These are phyloP conservation scores for Sipha flava DNA, from an alignment of 1,140 invertebrate genomes.

Conservation along the genomic window DNA sequence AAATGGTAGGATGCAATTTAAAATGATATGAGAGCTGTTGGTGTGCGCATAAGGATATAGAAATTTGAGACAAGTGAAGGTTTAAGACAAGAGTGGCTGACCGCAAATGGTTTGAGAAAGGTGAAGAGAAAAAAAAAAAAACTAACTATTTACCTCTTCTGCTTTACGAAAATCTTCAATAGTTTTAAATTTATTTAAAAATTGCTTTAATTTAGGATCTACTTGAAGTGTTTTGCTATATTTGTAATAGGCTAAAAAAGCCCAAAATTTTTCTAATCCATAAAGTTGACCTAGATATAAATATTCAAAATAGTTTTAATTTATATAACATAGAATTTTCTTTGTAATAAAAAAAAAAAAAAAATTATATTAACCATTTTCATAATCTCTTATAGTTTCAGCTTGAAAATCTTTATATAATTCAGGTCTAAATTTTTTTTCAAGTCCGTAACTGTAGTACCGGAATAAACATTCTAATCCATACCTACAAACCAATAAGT, in stretches of 20 bases:
- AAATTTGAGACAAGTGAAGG: too few relatives aligned
- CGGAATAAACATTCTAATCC: constrained; percentile 82
- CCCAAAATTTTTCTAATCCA: constrained; percentile 98
- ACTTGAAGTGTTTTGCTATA: constrained; percentile 68
- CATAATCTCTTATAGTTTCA: constrained; percentile 86
- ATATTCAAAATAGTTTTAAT: too few relatives aligned
- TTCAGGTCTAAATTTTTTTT: constrained; percentile 85
- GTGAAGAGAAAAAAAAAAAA: too few relatives aligned
- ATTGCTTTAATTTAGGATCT: constrained; percentile 66
- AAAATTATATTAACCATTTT: constrained; percentile 54
- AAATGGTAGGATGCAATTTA: too few relatives aligned
- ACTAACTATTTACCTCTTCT: constrained; percentile 51
- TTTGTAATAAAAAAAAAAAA: constrained; percentile 43
- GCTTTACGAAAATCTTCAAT: constrained; percentile 85
- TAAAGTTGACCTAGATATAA: constrained; percentile 81
- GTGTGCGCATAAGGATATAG: too few relatives aligned
- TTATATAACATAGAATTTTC: constrained; percentile 14
- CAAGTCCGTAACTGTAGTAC: constrained; percentile 97
- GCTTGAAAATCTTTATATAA: constrained; percentile 92
- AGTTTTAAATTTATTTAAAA: constrained; percentile 81
- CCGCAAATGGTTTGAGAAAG: too few relatives aligned
- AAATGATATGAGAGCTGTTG: too few relatives aligned
- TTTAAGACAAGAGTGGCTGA: too few relatives aligned
- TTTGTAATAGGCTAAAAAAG: constrained; percentile 92
- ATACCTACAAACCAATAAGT: constrained; percentile 53